Evolutionary conservation across 2,888 invertebrate species (phyloP).

Genomic region (Macaria notata): DNA sequence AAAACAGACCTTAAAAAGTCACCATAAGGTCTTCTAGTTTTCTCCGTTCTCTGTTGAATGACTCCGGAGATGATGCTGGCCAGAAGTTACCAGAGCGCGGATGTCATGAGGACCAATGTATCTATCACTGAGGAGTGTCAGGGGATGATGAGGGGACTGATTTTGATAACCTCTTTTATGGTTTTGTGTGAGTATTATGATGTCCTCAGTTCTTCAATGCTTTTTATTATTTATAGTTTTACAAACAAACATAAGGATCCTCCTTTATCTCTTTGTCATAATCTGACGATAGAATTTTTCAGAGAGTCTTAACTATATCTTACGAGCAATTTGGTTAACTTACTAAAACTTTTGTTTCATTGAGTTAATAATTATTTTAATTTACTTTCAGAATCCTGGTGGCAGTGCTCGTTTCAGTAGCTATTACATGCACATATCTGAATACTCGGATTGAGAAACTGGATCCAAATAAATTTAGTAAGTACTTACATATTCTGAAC

Average conservation of each 20-base stretch:
- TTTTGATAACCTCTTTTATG: slow-evolving; percentile 54
- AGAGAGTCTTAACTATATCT: too few species aligned
- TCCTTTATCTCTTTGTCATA: too few species aligned
- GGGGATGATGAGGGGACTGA: slow-evolving; percentile 41
- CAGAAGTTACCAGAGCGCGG: slow-evolving; percentile 64
- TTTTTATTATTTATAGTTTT: too few species aligned
- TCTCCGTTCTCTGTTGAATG: slow-evolving; percentile 55
- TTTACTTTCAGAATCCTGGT: slow-evolving; percentile 46
- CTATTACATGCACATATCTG: slow-evolving; percentile 53
- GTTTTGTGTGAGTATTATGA: slow-evolving; percentile 57
- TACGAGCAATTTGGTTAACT: too few species aligned
- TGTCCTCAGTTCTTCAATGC: too few species aligned
- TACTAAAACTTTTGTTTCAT: too few species aligned
- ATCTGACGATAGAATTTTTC: too few species aligned
- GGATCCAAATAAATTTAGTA: slow-evolving; percentile 37
- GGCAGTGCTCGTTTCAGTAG: slow-evolving; percentile 35
- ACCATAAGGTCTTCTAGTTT: slow-evolving; percentile 53
- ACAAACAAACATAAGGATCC: too few species aligned
- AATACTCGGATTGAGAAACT: slow-evolving; percentile 36
- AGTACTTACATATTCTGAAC: slow-evolving; percentile 12
- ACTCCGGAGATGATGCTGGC: slow-evolving; percentile 55
- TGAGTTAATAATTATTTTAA: background rate
- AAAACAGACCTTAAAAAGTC: too few species aligned
- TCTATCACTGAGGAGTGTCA: slow-evolving; percentile 58
- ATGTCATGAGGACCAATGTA: slow-evolving; percentile 59